A percentile compares a stretch with the other conserved stretches of the same genome.
These are phyloP conservation scores for Arothron firmamentum DNA, from an alignment of 2,113 vertebrate genomes.

Conservation along the genomic window DNA sequence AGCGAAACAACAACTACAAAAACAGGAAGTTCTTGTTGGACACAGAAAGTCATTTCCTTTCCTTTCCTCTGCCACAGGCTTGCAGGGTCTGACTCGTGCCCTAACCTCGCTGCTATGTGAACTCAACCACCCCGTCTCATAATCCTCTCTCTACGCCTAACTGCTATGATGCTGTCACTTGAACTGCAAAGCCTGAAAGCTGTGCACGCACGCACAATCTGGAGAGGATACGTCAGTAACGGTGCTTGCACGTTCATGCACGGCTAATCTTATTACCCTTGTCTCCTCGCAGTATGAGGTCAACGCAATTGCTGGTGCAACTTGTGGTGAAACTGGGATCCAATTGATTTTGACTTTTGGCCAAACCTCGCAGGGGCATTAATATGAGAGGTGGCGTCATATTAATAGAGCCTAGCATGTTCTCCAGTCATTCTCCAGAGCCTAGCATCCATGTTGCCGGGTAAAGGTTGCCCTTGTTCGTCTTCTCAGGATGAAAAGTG, in stretches of 20 bases:
- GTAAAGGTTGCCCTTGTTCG: constrained; percentile 21
- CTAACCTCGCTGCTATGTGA: constrained; percentile 33
- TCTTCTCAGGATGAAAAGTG: constrained; percentile 22
- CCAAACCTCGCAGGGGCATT: constrained; percentile 35
- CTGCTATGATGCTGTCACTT: constrained; percentile 62
- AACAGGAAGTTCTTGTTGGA: constrained; percentile 30
- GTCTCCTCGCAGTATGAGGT: constrained; percentile 60
- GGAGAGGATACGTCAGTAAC: constrained; percentile 61
- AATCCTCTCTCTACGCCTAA: constrained; percentile 53
- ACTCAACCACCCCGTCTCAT: constrained; percentile 58
- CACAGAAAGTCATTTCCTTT: constrained; percentile 36
- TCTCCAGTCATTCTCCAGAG: no score
- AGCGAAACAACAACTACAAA: neutral
- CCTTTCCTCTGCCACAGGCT: constrained; percentile 36
- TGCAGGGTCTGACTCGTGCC: constrained; percentile 23
- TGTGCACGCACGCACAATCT: constrained; percentile 35
- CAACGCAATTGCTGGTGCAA: constrained; percentile 41
- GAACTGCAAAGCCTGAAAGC: constrained; percentile 50
- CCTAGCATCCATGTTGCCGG: constrained; percentile 38
- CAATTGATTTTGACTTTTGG: constrained; percentile 33
- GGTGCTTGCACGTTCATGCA: constrained; percentile 52
- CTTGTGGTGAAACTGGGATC: constrained; percentile 14
- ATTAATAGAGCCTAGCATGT: constrained; percentile 52
- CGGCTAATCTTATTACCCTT: constrained; percentile 70
- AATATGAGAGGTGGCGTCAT: constrained; percentile 7